Base-by-base conservation (phyloP, 2,888 invertebrate genomes). In the Lepidocyrtinus sp. region DNA sequence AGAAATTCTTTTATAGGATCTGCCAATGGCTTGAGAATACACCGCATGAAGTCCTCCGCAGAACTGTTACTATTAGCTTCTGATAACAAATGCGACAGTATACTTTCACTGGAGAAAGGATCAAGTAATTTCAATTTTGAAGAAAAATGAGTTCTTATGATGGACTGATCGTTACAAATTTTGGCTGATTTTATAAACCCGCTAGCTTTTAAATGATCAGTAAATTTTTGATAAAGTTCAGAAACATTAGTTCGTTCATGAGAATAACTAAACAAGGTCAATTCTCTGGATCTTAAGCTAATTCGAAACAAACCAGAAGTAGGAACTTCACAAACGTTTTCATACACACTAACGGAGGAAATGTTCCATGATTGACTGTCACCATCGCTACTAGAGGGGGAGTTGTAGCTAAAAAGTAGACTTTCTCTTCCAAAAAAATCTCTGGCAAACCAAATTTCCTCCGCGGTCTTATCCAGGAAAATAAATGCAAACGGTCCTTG, bases 371-470 rank as follows among this genome's bases (percentile, higher is more conserved):
- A n/a, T n/a, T n/a, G 27, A 22, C 61, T 55, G 15, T 25, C 25
- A 24, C 24, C 17, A n/a, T 3, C 25, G 0, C n/a, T n/a, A n/a
- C n/a, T n/a, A n/a, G n/a, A n/a, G n/a, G n/a, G n/a, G n/a, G n/a
- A n/a, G n/a, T 72, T 68, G 59, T 83, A 63, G 27, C 85, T 88
- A 89, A 89, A 90, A 55, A 98, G 89, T 64, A 98, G 89, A 88
- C 97, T 96, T 87, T 95, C 93, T 85, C 98, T 91, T 46, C 98
- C 98, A 88, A 95, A 92, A 85, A 91, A 91, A 89, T 98, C 98
- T 87, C 97, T 91, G 0, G 93, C 93, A 89, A 97, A 96, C 90
- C 94, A 96, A 55, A 98, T 86, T 15, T 88, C 88, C 59, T 91
- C 89, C 0, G 88, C 89, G 2, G 84, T 68, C 87, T 91, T 92